phyloP scores from a whole-genome alignment of 2,888 invertebrate genomes.

The Athripsodes cinereus region DNA sequence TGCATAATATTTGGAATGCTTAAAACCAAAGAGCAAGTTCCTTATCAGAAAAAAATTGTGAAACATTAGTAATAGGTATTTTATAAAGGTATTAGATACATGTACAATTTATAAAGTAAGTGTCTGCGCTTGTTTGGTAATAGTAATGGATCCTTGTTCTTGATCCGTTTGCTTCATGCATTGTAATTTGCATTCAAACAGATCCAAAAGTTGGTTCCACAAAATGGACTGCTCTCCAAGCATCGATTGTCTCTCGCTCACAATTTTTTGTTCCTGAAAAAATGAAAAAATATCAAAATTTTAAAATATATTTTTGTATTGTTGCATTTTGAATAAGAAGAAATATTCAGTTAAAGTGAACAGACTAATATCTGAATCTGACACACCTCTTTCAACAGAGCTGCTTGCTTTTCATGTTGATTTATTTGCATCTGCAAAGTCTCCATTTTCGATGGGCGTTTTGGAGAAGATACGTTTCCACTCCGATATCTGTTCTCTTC shows the following conservation, averaged over 20 bases:
- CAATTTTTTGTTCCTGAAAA: constrained; percentile 42
- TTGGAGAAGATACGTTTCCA: constrained; percentile 47
- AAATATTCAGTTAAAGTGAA: too few relatives aligned
- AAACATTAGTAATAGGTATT: too few relatives aligned
- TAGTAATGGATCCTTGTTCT: constrained; percentile 51
- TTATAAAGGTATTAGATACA: too few relatives aligned
- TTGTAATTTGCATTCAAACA: constrained; percentile 52
- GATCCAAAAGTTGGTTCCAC: constrained; percentile 43
- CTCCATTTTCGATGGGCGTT: constrained; percentile 54
- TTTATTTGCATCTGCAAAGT: constrained; percentile 54
- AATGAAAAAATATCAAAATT: neutral
- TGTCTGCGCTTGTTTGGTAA: constrained; percentile 57
- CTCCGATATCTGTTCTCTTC: constrained; percentile 40
- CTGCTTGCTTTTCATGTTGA: constrained; percentile 54
- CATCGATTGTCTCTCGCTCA: constrained; percentile 45
- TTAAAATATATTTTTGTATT: neutral
- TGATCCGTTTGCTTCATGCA: constrained; percentile 47
- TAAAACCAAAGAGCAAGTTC: too few relatives aligned
- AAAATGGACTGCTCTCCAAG: constrained; percentile 45
- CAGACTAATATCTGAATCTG: too few relatives aligned
- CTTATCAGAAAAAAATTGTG: too few relatives aligned
- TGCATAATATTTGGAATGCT: too few relatives aligned
- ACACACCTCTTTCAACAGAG: constrained; percentile 42
- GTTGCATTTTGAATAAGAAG: too few relatives aligned
- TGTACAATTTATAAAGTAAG: neutral